phyloP scores from a whole-genome alignment of 1,140 invertebrate species.

The Pinna nobilis region DNA sequence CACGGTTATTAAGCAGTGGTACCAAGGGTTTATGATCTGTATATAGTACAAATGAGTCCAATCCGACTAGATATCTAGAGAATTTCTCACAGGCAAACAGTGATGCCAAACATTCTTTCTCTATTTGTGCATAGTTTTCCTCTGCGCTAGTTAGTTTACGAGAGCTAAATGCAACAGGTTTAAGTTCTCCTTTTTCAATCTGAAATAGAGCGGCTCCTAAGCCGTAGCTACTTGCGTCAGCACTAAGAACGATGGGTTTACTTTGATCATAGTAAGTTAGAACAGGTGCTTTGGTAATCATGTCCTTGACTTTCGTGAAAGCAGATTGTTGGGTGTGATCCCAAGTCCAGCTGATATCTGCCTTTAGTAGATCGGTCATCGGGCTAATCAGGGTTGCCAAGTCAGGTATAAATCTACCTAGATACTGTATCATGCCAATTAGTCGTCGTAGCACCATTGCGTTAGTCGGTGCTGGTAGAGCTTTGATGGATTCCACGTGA shows the following conservation, averaged over 20 bases:
- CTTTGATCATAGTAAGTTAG: constrained; percentile 1
- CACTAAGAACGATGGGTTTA: constrained; percentile 7
- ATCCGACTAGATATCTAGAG: constrained; percentile 75
- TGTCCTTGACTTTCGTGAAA: constrained; percentile 26
- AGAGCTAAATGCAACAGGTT: constrained; percentile 73
- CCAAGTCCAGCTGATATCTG: constrained; percentile 38
- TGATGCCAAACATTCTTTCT: constrained; percentile 74
- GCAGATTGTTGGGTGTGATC: constrained; percentile 5
- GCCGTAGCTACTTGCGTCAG: constrained; percentile 42
- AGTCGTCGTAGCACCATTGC: constrained; percentile 67
- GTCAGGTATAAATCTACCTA: constrained; percentile 35
- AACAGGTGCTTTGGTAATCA: constrained; percentile 6
- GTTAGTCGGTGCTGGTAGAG: constrained; percentile 66
- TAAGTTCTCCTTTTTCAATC: not conserved
- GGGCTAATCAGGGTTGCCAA: constrained; percentile 28
- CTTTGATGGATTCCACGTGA: constrained; percentile 33
- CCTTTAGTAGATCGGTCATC: constrained; percentile 32
- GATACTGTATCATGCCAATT: constrained; percentile 62
- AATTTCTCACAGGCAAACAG: constrained; percentile 76
- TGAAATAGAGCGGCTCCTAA: constrained; percentile 7
- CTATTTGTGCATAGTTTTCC: constrained; percentile 76
- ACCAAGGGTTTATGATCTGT: constrained; percentile 71
- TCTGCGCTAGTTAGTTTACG: constrained; percentile 72
- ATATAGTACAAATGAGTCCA: constrained; percentile 46
- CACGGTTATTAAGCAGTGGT: constrained; percentile 42